Evolutionary conservation across 2,888 invertebrate genomes (phyloP).

Genomic region (Tetheella fluctuosa): DNA sequence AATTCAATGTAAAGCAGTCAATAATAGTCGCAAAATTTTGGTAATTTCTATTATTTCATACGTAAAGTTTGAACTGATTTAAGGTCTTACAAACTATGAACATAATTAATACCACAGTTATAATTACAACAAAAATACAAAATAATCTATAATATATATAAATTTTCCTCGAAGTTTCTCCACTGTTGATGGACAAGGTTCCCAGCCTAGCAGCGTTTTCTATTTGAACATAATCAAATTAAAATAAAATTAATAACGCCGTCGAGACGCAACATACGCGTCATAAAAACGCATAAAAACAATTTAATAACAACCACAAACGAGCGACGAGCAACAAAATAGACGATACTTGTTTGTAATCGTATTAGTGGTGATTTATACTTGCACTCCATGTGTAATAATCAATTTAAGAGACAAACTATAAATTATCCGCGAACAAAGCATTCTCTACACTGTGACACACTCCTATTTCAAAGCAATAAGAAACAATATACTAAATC

Average conservation of each 20-base stretch:
- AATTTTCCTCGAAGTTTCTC: too few species aligned
- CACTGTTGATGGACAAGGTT: too few species aligned
- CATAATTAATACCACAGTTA: too few species aligned
- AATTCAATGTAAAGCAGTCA: too few species aligned
- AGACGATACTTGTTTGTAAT: conserved; percentile 44
- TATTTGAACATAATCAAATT: conserved; percentile 11
- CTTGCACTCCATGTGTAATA: conserved; percentile 67
- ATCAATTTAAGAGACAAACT: conserved; percentile 77
- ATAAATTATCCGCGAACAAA: conserved; percentile 65
- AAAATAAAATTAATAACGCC: conserved; percentile 5
- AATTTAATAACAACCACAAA: conserved; percentile 45
- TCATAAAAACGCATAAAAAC: conserved; percentile 45
- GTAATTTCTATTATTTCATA: too few species aligned
- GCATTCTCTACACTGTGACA: conserved; percentile 14
- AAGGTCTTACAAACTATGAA: too few species aligned
- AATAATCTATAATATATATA: too few species aligned
- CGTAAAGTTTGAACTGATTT: too few species aligned
- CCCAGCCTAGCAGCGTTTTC: too few species aligned
- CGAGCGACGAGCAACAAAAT: conserved; percentile 32
- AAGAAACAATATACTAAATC: conserved; percentile 25
- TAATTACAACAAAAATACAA: too few species aligned
- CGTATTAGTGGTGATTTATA: conserved; percentile 72
- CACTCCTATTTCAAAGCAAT: conserved; percentile 16
- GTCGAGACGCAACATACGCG: conserved; percentile 14
- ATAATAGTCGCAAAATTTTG: too few species aligned